These are phyloP conservation scores for Oreohelix idahoensis DNA, from an alignment of 1,140 invertebrate genomes.

Conservation along the genomic window DNA sequence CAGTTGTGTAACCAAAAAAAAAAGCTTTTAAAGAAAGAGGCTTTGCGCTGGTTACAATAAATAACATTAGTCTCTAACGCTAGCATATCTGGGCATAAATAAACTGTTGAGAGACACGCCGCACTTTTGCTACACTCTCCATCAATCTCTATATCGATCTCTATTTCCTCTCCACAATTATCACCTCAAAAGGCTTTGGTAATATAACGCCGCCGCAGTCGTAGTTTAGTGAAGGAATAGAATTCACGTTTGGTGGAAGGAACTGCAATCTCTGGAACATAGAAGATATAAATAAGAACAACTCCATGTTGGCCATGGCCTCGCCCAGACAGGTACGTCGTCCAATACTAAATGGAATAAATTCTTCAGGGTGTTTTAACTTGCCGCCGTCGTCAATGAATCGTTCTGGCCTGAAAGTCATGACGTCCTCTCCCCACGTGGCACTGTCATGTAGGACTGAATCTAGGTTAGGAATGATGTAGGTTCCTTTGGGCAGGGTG, in stretches of 20 bases:
- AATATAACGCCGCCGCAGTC: constrained; percentile 36
- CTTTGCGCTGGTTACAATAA: no score
- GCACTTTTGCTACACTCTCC: no score
- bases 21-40: no score
- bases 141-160: no score
- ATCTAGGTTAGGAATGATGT: constrained; percentile 64
- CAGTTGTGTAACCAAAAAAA: no score
- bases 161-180: constrained; percentile 21
- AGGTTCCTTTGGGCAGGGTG: constrained; percentile 63
- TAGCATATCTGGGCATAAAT: no score
- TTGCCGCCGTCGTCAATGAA: constrained; percentile 66
- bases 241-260: constrained; percentile 73
- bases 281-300: constrained; percentile 50
- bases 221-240: constrained; percentile 41
- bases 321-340: constrained; percentile 52
- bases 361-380: constrained; percentile 38
- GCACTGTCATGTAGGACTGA: constrained; percentile 62
- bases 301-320: constrained; percentile 49
- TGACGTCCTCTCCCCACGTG: constrained; percentile 79
- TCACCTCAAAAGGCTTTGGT: constrained; percentile 38
- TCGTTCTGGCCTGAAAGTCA: constrained; percentile 80
- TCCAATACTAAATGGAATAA: constrained; percentile 51
- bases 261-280: constrained; percentile 49
- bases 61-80: no score
- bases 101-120: no score